phyloP scores from a whole-genome alignment of 2,797 vertebrate species.

The Onychomys torridus region DNA sequence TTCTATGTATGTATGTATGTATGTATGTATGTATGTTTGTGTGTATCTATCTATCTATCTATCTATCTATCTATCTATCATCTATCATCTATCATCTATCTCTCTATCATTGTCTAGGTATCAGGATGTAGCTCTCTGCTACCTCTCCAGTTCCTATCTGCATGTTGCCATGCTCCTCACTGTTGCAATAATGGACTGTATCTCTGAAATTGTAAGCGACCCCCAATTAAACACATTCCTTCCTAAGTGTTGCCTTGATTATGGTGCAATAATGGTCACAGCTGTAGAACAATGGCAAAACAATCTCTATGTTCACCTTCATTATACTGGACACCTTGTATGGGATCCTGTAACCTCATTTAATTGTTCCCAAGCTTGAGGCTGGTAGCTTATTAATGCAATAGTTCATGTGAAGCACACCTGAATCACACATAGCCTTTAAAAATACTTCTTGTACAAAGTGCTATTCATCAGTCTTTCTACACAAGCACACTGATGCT shows the following conservation, averaged over 20 bases:
- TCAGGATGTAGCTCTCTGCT: background rate
- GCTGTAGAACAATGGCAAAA: background rate
- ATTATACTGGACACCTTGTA: background rate
- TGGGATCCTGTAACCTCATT: background rate
- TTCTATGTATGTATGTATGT: no score
- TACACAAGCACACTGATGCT: background rate
- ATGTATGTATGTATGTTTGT: no score
- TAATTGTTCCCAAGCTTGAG: background rate
- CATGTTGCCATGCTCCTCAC: no score
- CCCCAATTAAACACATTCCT: background rate
- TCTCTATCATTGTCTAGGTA: background rate
- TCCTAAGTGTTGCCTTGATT: background rate
- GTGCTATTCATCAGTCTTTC: background rate
- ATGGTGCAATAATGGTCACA: background rate
- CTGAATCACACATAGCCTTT: background rate
- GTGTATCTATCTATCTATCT: no score
- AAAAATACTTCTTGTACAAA: background rate
- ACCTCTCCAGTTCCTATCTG: background rate
- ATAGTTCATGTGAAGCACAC: background rate
- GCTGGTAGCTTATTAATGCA: background rate
- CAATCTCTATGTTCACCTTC: background rate
- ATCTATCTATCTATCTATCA: no score
- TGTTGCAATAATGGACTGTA: no score
- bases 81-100: no score
- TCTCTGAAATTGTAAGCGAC: background rate